Evolutionary conservation across 2,888 invertebrate genomes (phyloP), one percentile per base, ranked within the genome.

Genomic region (Cryptocheilus praepositus): DNA sequence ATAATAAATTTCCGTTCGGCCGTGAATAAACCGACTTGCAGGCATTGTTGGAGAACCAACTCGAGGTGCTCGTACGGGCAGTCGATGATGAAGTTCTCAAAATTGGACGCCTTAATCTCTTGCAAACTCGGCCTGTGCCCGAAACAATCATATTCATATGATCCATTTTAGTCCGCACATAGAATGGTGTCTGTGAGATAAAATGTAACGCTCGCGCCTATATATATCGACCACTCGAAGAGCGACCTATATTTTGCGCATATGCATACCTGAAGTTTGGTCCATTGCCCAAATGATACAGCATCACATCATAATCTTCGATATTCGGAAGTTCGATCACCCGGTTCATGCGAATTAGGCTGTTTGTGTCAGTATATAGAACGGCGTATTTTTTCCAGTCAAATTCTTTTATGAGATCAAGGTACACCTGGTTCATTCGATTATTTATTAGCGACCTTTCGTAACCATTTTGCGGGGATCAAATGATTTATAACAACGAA

Each of bases 361-460:
- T 92, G 81, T 94, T 93, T 61, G 92, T 92, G 70, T 92, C 92
- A 89, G 97, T 96, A 87, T 97, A 98, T 69, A 98, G 91, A 73
- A 98, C 92, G 16, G 96, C 95, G 85, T 96, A 96, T 59, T 92
- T 91, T 70, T 92, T 92, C 97, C 97, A 98, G 52, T 92, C 92
- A 90, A 94, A 94, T 19, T 91, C 90, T 67, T 90, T 89, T 7
- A 97, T 92, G 63, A 96, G 89, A 81, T 94, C 93, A 46, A 92
- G 90, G 71, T 93, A 92, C 45, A 93, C 92, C 90, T 92, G 11
- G 11, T 5, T 36, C 8, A 11, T 36, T 4, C 36, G 8, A 7
- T 36, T 11, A 11, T 11, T 36, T 11, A 36, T 36, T 36, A 36
- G 11, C 11, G 3, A 36, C 36, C 8, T n/a, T n/a, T n/a, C n/a